These are phyloP conservation scores for Aleadryas rufinucha DNA, from an alignment of 2,113 vertebrate genomes.

Conservation along the genomic window DNA sequence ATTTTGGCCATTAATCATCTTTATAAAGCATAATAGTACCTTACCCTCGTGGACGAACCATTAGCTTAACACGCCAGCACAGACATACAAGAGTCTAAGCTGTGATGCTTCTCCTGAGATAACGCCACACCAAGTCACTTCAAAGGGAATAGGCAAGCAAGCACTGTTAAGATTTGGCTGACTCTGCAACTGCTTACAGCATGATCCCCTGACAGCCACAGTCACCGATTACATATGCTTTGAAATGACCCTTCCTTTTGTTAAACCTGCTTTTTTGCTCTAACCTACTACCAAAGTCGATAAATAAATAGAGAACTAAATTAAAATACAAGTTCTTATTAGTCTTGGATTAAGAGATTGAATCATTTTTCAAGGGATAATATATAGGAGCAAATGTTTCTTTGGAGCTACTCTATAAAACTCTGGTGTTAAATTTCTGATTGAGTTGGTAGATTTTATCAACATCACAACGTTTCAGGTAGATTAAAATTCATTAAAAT, in stretches of 20 bases:
- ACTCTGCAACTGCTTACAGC: background rate
- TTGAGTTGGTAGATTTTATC: background rate
- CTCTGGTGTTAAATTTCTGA: background rate
- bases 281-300: background rate
- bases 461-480: background rate
- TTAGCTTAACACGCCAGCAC: fast-evolving
- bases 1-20: background rate
- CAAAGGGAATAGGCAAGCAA: background rate
- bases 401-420: background rate
- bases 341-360: background rate
- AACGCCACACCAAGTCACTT: background rate
- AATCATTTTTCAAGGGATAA: background rate
- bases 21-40: background rate
- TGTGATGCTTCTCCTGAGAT: background rate
- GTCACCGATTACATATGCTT: background rate
- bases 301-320: background rate
- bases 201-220: background rate
- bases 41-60: background rate
- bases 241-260: background rate
- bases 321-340: background rate
- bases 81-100: background rate
- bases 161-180: background rate
- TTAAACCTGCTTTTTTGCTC: background rate
- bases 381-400: background rate
- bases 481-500: background rate